Base-by-base conservation (phyloP, 2,113 vertebrate species). In the Chauna torquata region DNA sequence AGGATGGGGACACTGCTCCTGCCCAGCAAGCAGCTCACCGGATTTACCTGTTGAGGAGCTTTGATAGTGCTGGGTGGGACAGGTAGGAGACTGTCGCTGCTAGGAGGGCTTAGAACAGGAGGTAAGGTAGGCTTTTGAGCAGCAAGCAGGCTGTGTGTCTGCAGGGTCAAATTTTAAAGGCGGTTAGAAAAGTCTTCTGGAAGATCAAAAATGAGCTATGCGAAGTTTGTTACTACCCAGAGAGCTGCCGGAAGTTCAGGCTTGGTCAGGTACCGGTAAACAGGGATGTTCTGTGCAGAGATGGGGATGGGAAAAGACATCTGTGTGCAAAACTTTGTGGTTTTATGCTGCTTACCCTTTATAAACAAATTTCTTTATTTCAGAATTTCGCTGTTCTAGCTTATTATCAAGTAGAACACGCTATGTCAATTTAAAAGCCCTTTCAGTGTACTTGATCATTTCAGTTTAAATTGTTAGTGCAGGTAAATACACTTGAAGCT, bases 221-320 rank as follows among this genome's bases (percentile, higher is more conserved):
- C 49, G 25, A 45, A 45, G 22, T 42, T 93, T 36, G 5, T 44
- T 82, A 9, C 8, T 71, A 77, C 69, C 11, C 22, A 55, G 30
- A 54, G 19, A 11, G 27, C 36, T 87, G 30, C n/a, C 13, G 8
- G 25, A 88, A 64, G 79, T 71, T 88, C 38, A 36, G 28, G 4
- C 25, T 72, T 61, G 22, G 8, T 65, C 58, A 38, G 22, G 62
- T 47, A 61, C 22, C 8, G 28, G 28, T 68, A 52, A 30, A 44
- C 59, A 65, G 16, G 58, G 77, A 47, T 9, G 27, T 80, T 11
- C 4, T 55, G 14, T 74, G 34, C 22, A 38, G 32, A 23, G 10
- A 22, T 38, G 18, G 27, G 58, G 12, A 28, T 1, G 2, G 52
- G 14, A 11, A 3, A 66, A 47, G 62, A 11, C 2, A 0, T 3